Conservation (phyloP, 2,113 vertebrate species). For the Nematolebias whitei region DNA sequence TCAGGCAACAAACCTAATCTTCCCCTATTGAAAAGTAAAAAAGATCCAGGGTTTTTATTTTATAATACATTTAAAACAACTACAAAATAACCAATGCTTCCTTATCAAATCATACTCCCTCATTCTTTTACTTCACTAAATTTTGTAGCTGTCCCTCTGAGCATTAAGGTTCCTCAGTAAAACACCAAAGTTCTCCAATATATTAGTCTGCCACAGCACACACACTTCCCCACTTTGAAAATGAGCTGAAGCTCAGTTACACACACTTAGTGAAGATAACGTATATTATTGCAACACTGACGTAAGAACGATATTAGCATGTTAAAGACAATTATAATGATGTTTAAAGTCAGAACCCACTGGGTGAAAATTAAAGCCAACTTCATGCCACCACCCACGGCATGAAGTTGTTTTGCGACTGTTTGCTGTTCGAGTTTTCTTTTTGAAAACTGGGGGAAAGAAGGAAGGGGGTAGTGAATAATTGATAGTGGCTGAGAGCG, state of each 20-base stretch:
- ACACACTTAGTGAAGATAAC: neutral
- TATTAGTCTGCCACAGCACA: neutral
- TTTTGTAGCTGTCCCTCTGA: no score
- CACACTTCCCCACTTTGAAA: neutral
- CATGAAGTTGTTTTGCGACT: conserved; percentile 37
- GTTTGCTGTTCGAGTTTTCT: conserved; percentile 52
- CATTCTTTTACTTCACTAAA: no score
- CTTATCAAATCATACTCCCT: no score
- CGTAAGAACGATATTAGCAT: conserved; percentile 42
- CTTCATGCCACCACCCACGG: conserved; percentile 47
- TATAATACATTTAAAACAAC: no score
- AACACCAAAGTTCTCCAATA: no score
- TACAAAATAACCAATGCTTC: no score
- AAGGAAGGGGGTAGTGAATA: conserved; percentile 71
- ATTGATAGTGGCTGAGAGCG: conserved; percentile 84
- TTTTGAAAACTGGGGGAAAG: conserved; percentile 59
- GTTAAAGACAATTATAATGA: conserved; percentile 28
- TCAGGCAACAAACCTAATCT: no score
- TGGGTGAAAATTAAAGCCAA: conserved; percentile 8
- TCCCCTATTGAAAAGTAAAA: no score
- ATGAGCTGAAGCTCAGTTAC: conserved; percentile 4
- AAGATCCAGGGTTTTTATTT: no score
- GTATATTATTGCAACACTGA: conserved; percentile 31
- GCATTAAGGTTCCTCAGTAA: no score
- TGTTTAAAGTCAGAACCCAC: conserved; percentile 32